Evolutionary conservation across 2,797 vertebrate species (phyloP).

Genomic region (Pachyuromys duprasi): DNA sequence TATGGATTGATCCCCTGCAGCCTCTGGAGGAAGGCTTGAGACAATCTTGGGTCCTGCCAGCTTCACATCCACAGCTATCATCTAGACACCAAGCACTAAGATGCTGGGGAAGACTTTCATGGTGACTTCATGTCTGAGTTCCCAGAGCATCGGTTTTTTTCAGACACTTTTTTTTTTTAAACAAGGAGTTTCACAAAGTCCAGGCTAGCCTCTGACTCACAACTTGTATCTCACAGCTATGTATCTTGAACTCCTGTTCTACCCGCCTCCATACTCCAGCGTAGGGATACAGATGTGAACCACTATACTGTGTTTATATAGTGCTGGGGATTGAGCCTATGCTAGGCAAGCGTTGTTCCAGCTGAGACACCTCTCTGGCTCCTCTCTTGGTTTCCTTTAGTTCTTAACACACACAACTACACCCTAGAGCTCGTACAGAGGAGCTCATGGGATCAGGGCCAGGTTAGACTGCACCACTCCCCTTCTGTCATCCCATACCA

Average conservation of each 20-base stretch:
- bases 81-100: not conserved
- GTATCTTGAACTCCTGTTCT: not conserved
- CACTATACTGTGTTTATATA: not conserved
- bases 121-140: not conserved
- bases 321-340: not conserved
- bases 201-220: not conserved
- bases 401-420: not conserved
- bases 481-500: rapidly evolving
- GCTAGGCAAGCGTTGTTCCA: not conserved
- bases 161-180: not conserved
- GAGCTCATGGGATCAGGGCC: not conserved
- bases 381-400: not conserved
- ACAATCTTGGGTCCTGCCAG: not conserved
- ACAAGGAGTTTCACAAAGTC: not conserved
- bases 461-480: rapidly evolving
- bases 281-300: not conserved
- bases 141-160: not conserved
- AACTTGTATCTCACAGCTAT: not conserved
- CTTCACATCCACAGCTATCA: not conserved
- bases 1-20: no score
- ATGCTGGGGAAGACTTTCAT: rapidly evolving
- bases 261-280: not conserved
- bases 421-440: not conserved
- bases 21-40: not conserved
- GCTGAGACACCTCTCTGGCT: not conserved